Base-by-base conservation (phyloP, 2,888 invertebrate species). In the Leptinotarsa juncta region DNA sequence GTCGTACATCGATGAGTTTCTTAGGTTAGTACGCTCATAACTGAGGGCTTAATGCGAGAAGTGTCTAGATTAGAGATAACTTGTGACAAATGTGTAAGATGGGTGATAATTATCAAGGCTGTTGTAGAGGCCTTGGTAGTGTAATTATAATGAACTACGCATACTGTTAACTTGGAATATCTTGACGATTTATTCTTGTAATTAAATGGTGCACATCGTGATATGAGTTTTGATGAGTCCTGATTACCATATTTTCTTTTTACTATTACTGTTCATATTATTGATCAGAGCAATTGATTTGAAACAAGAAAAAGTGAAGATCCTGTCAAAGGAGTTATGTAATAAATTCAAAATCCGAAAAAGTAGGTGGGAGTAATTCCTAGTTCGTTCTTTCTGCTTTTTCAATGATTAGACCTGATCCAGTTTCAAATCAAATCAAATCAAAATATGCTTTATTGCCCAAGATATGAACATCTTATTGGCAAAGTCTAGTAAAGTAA, bases 1-100 rank as follows among this genome's bases (percentile, higher is more conserved):
- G n/a, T 55, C 68, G 42, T 55, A 68, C 68, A 51, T 67, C 67
- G 53, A 67, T 32, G 67, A 67, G 53, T 53, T 67, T 67, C 67
- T 67, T 23, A n/a, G 18, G 51, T 53, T 23, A 50, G 51, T 51
- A 53, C 53, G 53, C 51, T 67, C n/a, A 32, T 55, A 68, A 68
- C 68, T 32, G 68, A 16, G 23, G 55, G 55, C 51, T 18, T 10
- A 48, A 68, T 67, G 51, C 51, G 23, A 51, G 68, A 42, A 60
- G 12, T 55, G 68, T 32, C 51, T 68, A 55, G 68, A 68, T 26
- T 42, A 14, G 55, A 68, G 68, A 67, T 67, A 67, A 67, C 26
- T 26, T 23, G 32, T n/a, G 23, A 23, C 26, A 67, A 53, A 53
- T 53, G 49, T 60, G 15, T 26, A 23, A 12, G 60, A 60, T 60